Evolutionary conservation across 2,888 invertebrate species (phyloP).

Genomic region (Cryptocephalus primarius): DNA sequence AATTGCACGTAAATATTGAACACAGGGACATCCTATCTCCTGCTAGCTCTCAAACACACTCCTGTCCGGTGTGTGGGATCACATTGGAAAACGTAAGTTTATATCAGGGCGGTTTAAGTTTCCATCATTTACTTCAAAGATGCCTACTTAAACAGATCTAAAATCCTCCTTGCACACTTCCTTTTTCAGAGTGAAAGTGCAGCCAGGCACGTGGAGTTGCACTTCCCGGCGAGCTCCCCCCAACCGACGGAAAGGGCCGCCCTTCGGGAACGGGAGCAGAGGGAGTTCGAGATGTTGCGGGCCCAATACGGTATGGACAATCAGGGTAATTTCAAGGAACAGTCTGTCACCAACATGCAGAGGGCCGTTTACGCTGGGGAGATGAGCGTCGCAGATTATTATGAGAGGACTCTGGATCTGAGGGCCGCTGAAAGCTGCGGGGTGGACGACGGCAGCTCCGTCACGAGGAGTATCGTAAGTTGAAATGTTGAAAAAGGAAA

Average conservation of each 20-base stretch:
- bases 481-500: background rate
- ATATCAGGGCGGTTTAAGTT: background rate
- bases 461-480: conserved; percentile 57
- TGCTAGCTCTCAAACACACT: conserved; percentile 28
- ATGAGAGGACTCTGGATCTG: conserved; percentile 68
- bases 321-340: conserved; percentile 62
- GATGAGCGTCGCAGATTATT: conserved; percentile 75
- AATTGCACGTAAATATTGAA: conserved; percentile 76
- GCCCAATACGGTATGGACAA: conserved; percentile 87
- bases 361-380: conserved; percentile 77
- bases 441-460: conserved; percentile 70
- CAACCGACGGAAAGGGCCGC: conserved; percentile 49
- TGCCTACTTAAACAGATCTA: too few relatives aligned
- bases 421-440: conserved; percentile 66
- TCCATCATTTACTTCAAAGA: too few relatives aligned
- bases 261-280: conserved; percentile 60
- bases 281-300: conserved; percentile 68
- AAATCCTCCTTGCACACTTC: too few relatives aligned
- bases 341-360: conserved; percentile 69
- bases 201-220: conserved; percentile 79
- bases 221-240: conserved; percentile 52
- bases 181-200: conserved; percentile 41
- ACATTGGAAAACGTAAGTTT: conserved; percentile 35
- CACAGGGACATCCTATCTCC: conserved; percentile 73
- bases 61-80: conserved; percentile 40